Base-by-base conservation (phyloP, 2,797 vertebrate species). In the Pelobates cultripes region DNA sequence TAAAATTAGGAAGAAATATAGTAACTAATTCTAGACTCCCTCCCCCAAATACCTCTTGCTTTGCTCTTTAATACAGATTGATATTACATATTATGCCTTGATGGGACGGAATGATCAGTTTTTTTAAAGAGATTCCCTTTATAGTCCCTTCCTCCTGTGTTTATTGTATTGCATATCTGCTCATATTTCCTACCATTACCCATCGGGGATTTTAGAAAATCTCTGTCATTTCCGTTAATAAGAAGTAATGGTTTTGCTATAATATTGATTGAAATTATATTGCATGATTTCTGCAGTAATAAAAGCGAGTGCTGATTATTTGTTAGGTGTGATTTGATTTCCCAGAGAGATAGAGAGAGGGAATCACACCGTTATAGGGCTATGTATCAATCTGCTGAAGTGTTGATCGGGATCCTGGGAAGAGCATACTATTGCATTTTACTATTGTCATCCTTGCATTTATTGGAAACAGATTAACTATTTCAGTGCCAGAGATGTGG, bases 191-290 rank as follows among this genome's bases (percentile, higher is more conserved):
- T 13, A 43, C 4, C 10, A 41, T 40, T 15, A 41, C n/a, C 61
- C 74, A 64, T 41, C 47, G 10, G 61, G 74, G 74, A 76, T 8
- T 76, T 76, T 10, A 12, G n/a, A 43, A 76, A 66, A 41, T 43
- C 10, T 42, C 12, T 64, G 43, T 43, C 44, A 43, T 64, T 66
- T n/a, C 15, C n/a, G 66, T 4, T 76, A 76, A 76, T 76, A 67
- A 66, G 74, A 66, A 76, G 43, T 66, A 76, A 76, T 76, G 74
- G 74, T 28, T 76, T 66, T 76, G 74, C 74, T 76, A 10, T 47
- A 15, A 47, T 76, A 76, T 76, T 76, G 74, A 76, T 76, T 76
- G 74, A 66, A 66, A 76, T 45, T 42, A 76, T 76, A 76, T 66
- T 47, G 74, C 10, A 41, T 47, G 61, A 76, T 76, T 76, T 66